Evolutionary conservation across 2,888 invertebrate species (phyloP), one percentile per base, ranked within the genome.

Genomic region (Idaea dimidiata): DNA sequence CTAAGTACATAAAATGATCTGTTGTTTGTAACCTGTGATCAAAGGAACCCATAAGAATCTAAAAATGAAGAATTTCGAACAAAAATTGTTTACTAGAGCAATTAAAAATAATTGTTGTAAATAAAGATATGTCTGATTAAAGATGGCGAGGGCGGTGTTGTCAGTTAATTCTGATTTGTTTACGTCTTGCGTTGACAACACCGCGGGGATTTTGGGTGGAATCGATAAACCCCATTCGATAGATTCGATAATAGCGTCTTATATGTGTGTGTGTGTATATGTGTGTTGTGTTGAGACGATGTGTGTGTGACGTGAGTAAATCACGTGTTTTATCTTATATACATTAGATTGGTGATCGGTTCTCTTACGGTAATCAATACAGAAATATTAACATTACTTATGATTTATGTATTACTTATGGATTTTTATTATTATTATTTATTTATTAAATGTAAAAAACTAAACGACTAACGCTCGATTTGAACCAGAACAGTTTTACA

Each of bases 221-320:
- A 73, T 77, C 72, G 67, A 81, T 79, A 83, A 87, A 87, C 88
- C 88, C 88, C 88, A 87, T 81, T 83, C 76, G 79, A 56, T 54
- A 54, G 16, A 17, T 32, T 32, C 75, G 78, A 76, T 79, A 80
- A 78, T 79, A 77, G 78, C 70, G 78, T 75, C 74, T 75, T 74
- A 67, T 75, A 70, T 60, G 69, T 69, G 71, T 61, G 67, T 67
- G 72, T 61, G 71, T 62, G 68, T n/a, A n/a, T n/a, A n/a, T n/a
- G n/a, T n/a, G n/a, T n/a, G n/a, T n/a, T 62, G 70, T 54, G 69
- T 32, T 32, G 4, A 4, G 32, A 3, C 32, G 32, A 32, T 32
- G 32, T 32, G 32, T 32, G 32, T 32, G 32, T 32, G 0, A 8
- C 32, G 32, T 32, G 32, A 32, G 10, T 10, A 10, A 32, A 8